Evolutionary conservation across 2,888 invertebrate species (phyloP).

Genomic region (Linnaemya tessellans): DNA sequence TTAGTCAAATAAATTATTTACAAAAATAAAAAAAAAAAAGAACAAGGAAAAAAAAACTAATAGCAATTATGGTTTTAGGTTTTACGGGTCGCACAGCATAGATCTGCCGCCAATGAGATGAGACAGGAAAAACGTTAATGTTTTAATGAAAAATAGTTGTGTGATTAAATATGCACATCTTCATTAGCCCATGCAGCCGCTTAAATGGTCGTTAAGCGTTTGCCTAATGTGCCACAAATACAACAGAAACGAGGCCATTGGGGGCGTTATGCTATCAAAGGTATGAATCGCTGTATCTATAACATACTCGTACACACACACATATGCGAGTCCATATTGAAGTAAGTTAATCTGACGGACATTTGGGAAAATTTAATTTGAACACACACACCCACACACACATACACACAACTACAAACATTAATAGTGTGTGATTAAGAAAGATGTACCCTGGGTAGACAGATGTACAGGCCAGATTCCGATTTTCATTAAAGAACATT

Average conservation of each 20-base stretch:
- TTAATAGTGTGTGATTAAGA: background rate
- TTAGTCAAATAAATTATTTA: conserved; percentile 37
- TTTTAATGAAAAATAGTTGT: conserved; percentile 33
- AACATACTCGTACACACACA: background rate
- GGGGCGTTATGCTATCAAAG: background rate
- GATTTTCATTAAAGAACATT: no score
- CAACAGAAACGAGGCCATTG: background rate
- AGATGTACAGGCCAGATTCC: no score
- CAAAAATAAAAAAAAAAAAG: background rate
- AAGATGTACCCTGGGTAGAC: background rate
- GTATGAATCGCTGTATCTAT: conserved; percentile 6
- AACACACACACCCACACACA: background rate
- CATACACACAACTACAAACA: background rate
- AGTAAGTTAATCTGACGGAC: background rate
- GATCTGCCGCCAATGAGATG: no score
- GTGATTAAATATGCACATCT: conserved; percentile 65
- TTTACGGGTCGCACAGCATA: background rate
- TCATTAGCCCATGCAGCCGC: conserved; percentile 66
- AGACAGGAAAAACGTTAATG: background rate
- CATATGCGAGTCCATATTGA: background rate
- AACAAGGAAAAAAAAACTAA: background rate
- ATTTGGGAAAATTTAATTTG: background rate
- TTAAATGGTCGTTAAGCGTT: conserved; percentile 64
- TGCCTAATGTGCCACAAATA: conserved; percentile 40
- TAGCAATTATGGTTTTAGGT: conserved; percentile 43